Base-by-base conservation (phyloP, 92 coral and sea anemone genomes). In the Epizoanthus stellaris region DNA sequence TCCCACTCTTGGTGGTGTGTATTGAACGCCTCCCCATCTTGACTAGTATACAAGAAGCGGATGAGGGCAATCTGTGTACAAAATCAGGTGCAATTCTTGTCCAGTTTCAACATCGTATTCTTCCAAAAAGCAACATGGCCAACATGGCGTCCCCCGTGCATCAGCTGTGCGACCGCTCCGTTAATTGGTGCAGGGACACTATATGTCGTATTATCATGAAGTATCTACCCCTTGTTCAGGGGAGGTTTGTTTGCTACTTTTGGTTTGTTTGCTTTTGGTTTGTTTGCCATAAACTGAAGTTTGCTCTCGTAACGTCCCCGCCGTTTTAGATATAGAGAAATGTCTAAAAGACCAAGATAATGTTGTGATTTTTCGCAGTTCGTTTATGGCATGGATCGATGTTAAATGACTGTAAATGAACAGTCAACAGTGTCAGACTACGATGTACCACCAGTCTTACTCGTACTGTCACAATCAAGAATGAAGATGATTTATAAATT, bases 1-100 rank as follows among this genome's bases (percentile, higher is more conserved):
- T 96, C 71, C 99, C 99, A 96, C 98, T 96, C 87, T 96, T 96
- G 45, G 99, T 96, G 85, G 99, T 96, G 72, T 92, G 90, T 45
- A 92, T 95, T 52, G 99, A 96, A 17, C 99, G 91, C 82, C 99
- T 88, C 49, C 99, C 99, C 99, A 96, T 96, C 53, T 68, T 95
- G 89, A 19, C 17, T 19, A 25, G 45, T 30, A 58, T 12, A 11
- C 15, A 19, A 73, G 42, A 45, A 62, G 30, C 70, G 84, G 62
- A 82, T 54, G 19, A 59, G 61, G 80, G 82, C 82, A 80, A 86
- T 9, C 14, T 17, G 38, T 20, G 60, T 61, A 38, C 36, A 75
- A 86, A 80, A 80, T 15, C 30, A 61, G 8, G 34, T 21, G 56
- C 62, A 70, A 57, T 60, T 67, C 60, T 60, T 17, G 71, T 15